Conservation (phyloP, 2,113 vertebrate genomes). For the Clinocottus analis region DNA sequence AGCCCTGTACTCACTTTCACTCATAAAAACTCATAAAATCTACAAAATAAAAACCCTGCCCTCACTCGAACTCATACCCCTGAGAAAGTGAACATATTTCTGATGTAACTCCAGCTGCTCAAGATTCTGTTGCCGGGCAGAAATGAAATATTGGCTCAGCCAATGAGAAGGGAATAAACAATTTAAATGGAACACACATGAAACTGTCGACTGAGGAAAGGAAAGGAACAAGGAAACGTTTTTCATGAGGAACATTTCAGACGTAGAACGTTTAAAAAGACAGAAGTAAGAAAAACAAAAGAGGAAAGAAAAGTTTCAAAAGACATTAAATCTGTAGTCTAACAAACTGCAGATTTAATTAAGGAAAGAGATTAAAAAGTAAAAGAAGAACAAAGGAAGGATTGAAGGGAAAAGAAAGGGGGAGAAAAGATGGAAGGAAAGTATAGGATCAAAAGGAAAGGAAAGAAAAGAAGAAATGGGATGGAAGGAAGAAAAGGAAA, state of each 20-base stretch:
- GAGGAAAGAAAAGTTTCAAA: neutral
- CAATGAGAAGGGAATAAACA: conserved; percentile 20
- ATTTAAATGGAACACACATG: conserved; percentile 10
- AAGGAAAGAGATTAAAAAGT: neutral
- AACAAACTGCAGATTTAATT: neutral
- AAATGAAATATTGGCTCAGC: conserved; percentile 26
- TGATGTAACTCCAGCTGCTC: conserved; percentile 19
- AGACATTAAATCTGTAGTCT: neutral
- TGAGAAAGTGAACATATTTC: neutral
- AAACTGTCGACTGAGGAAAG: neutral
- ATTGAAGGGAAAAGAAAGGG: neutral
- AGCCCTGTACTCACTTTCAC: conserved; percentile 21
- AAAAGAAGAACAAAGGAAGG: too few relatives aligned
- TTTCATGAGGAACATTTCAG: neutral
- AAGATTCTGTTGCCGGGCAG: conserved; percentile 39
- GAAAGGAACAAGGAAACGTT: neutral
- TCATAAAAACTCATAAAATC: conserved; percentile 11
- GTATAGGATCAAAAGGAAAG: neutral
- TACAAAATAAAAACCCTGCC: neutral
- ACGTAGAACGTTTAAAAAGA: neutral
- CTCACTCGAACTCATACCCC: conserved; percentile 7
- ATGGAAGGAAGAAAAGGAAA: neutral
- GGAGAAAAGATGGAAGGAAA: neutral
- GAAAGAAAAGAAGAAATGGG: neutral
- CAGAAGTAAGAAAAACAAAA: neutral